Percentiles rank a stretch among this genome's conserved stretches.
Conservation (phyloP, 2,888 invertebrate species). For the Cetonia aurata region DNA sequence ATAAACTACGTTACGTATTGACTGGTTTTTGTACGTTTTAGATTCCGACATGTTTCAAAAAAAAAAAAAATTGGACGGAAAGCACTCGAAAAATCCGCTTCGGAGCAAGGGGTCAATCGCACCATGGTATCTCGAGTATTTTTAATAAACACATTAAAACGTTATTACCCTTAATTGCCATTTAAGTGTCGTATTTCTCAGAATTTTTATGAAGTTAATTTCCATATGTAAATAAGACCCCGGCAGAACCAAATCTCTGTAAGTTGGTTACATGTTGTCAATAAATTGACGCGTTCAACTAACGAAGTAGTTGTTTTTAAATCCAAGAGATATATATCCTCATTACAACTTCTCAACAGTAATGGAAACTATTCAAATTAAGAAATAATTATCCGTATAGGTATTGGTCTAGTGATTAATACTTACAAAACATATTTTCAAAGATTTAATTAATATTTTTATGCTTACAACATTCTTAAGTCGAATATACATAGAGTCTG, state of each 20-base stretch:
- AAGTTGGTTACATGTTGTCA: conserved; percentile 20
- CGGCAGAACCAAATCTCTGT: conserved; percentile 25
- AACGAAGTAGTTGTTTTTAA: conserved; percentile 22
- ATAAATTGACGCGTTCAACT: neutral
- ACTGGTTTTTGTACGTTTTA: conserved; percentile 32
- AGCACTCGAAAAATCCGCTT: conserved; percentile 25
- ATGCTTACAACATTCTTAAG: too few species aligned
- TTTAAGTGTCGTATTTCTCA: conserved; percentile 38
- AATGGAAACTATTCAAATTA: too few species aligned
- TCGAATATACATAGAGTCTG: too few species aligned
- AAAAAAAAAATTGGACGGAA: conserved; percentile 25
- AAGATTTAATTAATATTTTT: too few species aligned
- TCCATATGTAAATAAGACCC: conserved; percentile 39
- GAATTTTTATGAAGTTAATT: conserved; percentile 42
- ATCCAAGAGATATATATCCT: conserved; percentile 27
- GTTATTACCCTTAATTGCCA: conserved; percentile 40
- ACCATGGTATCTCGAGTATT: conserved; percentile 12
- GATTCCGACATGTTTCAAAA: conserved; percentile 25
- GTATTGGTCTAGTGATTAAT: too few species aligned
- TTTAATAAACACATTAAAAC: conserved; percentile 41
- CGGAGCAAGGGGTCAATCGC: conserved; percentile 13
- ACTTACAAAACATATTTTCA: too few species aligned
- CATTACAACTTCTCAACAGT: neutral
- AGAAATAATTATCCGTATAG: too few species aligned
- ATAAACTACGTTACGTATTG: conserved; percentile 37